Conservation (phyloP, 1,140 invertebrate genomes). For the Chrysomallon squamiferum region DNA sequence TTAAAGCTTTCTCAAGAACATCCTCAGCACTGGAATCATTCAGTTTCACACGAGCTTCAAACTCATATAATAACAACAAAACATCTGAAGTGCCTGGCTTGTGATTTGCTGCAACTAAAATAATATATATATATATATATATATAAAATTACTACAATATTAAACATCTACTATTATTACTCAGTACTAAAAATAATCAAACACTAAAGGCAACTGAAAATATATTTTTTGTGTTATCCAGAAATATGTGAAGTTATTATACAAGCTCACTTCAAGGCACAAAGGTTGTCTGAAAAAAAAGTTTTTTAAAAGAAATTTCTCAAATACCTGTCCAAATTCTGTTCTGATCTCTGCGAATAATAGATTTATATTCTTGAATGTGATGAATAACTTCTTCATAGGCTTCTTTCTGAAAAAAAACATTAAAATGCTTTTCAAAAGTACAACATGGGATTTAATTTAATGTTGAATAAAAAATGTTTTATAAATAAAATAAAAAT, state of each 20-base stretch:
- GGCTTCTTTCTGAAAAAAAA: conserved; percentile 10
- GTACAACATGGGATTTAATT: no score
- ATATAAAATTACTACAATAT: no score
- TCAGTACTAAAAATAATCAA: neutral
- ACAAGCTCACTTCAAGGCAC: no score
- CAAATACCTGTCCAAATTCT: neutral
- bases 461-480: no score
- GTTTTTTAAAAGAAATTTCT: neutral
- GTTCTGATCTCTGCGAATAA: conserved; percentile 11
- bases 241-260: no score
- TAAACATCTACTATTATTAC: conserved; percentile 5
- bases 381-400: conserved; percentile 23
- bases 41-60: conserved; percentile 54
- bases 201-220: neutral
- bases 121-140: no score
- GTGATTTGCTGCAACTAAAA: no score
- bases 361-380: conserved; percentile 16
- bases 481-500: no score
- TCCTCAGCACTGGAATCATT: conserved; percentile 45
- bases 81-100: conserved; percentile 34
- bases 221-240: no score
- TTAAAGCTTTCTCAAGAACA: conserved; percentile 49
- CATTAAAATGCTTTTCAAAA: no score
- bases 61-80: conserved; percentile 56
- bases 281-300: no score